Evolutionary conservation across 2,797 vertebrate species (phyloP), one percentile per base, ranked within the genome.

Genomic region (Sebastes elongatus): DNA sequence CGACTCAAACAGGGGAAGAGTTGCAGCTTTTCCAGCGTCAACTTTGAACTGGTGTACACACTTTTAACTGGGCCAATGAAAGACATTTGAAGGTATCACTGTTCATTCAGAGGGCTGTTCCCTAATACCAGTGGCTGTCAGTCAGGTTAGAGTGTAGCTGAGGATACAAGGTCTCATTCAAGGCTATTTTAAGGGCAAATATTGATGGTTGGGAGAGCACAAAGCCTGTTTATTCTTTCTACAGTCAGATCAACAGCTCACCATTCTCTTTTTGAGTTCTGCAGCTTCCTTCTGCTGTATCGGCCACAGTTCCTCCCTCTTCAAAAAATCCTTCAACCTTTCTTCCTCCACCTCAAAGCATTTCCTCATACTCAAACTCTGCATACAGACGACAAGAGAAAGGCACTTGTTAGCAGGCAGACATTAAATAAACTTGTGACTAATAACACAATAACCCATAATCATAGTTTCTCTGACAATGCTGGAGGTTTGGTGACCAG

Each of bases 291-390:
- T 91, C 89, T 91, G 96, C 68, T 95, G 84, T 72, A 92, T 91
- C 0, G 64, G 81, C 89, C 94, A 93, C 74, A 90, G 80, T 52
- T 91, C 82, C 46, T 85, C 86, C 71, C 90, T 93, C 82, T 95
- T 89, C 74, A 96, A 86, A 64, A 94, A 85, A 27, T 96, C 95
- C 35, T 92, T 93, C 81, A 98, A 85, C 20, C 94, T 90, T 9
- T 94, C 95, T 84, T 96, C 93, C 94, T 97, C 97, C 91, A 92
- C 95, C 78, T 97, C 94, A 42, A 98, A 96, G 91, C 96, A 97
- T 78, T 94, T 82, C 67, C 82, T 93, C 78, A 98, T 13, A 0
- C 55, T 95, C 10, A 80, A 65, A 55, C 71, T 82, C 98, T 99
- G 76, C 68, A 88, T 33, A 86, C 25, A 80, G 27, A 73, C 7